phyloP scores from a whole-genome alignment of 2,888 invertebrate genomes.

The Hypercompe scribonia region DNA sequence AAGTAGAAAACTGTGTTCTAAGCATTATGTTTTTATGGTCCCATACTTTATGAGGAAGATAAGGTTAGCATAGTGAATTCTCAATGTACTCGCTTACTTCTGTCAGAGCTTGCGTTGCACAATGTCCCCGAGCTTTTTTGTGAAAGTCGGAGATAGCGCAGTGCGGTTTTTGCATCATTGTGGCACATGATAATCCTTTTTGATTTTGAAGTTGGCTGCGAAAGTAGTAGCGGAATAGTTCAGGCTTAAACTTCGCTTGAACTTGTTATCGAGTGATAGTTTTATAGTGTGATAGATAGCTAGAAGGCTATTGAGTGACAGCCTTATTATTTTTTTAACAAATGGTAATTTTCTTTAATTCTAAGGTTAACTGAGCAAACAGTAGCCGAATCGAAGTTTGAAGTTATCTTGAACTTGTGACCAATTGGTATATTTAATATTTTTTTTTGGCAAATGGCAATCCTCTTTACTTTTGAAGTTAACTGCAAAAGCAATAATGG shows the following conservation, averaged over 20 bases:
- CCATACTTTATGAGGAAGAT: neutral
- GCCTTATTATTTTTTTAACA: too few species aligned
- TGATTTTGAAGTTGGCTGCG: neutral
- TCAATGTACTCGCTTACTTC: neutral
- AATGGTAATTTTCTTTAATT: too few species aligned
- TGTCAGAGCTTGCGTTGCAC: neutral
- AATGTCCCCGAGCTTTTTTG: neutral
- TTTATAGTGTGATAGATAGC: too few species aligned
- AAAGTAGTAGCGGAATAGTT: neutral
- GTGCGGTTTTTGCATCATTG: neutral
- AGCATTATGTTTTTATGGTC: neutral
- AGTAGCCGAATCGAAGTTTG: too few species aligned
- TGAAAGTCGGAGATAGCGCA: neutral
- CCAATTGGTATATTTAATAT: too few species aligned
- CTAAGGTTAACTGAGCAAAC: too few species aligned
- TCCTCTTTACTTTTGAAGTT: neutral
- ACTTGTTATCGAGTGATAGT: neutral
- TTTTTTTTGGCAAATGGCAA: neutral
- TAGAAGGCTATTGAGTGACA: too few species aligned
- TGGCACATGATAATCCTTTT: neutral
- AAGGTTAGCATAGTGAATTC: neutral
- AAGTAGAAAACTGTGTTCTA: conserved; percentile 1
- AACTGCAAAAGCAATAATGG: neutral
- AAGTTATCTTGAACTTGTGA: too few species aligned
- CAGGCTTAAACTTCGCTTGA: neutral